Conservation (phyloP, 2,797 vertebrate genomes). For the Pelobates cultripes region DNA sequence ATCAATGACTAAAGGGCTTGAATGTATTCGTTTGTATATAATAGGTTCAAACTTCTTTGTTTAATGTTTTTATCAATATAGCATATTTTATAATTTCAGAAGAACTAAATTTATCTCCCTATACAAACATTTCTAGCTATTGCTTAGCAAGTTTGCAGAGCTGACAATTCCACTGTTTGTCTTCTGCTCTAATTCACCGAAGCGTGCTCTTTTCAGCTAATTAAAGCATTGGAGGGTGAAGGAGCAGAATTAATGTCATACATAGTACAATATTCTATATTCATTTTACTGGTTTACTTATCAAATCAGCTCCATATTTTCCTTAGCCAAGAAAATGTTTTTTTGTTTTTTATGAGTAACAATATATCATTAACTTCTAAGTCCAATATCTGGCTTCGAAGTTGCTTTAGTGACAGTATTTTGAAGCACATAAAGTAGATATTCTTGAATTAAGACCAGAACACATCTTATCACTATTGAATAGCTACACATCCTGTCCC, state of each 20-base stretch:
- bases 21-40: too few species aligned
- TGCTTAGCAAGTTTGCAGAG: slow-evolving; percentile 5
- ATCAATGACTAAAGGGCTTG: too few species aligned
- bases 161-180: neutral
- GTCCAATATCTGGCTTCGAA: too few species aligned
- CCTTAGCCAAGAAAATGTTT: too few species aligned
- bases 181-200: slow-evolving; percentile 26
- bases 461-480: slow-evolving; percentile 57
- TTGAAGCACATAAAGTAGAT: neutral
- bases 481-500: slow-evolving; percentile 55
- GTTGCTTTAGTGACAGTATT: too few species aligned
- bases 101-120: neutral
- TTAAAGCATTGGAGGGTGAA: slow-evolving; percentile 30
- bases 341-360: too few species aligned
- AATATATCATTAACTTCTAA: too few species aligned
- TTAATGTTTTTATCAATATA: too few species aligned
- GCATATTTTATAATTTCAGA: too few species aligned
- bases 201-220: slow-evolving; percentile 27
- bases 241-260: slow-evolving; percentile 16
- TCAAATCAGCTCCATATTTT: neutral
- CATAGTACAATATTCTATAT: neutral
- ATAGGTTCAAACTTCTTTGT: too few species aligned
- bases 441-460: slow-evolving; percentile 27
- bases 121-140: slow-evolving; percentile 14
- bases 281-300: slow-evolving; percentile 8